A percentile compares a stretch with the other conserved stretches of the same genome.
These are phyloP conservation scores for Micromussa lordhowensis DNA, from an alignment of 92 coral and sea anemone genomes.

Conservation along the genomic window DNA sequence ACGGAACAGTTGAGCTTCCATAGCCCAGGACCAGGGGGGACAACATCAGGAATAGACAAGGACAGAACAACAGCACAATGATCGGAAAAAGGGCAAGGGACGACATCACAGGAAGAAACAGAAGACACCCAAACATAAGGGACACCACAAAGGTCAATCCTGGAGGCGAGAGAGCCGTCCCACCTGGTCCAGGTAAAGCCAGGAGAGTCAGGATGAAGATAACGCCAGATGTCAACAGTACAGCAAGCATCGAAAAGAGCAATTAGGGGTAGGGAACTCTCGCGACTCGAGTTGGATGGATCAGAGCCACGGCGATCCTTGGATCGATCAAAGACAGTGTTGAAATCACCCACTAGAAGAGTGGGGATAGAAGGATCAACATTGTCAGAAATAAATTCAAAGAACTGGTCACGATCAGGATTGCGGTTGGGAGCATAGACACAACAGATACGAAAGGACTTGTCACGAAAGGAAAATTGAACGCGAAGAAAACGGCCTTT, in stretches of 20 bases:
- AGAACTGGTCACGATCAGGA: slow-evolving; percentile 30
- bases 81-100: slow-evolving; percentile 30
- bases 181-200: slow-evolving; percentile 42
- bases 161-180: slow-evolving; percentile 39
- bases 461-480: neutral
- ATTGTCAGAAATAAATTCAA: neutral
- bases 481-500: too few relatives aligned
- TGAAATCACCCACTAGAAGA: slow-evolving; percentile 1
- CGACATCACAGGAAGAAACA: neutral
- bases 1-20: slow-evolving; percentile 12
- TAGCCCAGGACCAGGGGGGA: slow-evolving; percentile 22
- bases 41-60: neutral
- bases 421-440: slow-evolving; percentile 27
- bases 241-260: neutral
- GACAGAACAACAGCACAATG: neutral
- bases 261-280: neutral
- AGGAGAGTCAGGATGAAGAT: neutral
- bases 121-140: slow-evolving; percentile 16
- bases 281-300: neutral
- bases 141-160: slow-evolving; percentile 46
- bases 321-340: neutral
- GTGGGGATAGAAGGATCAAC: neutral
- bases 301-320: neutral
- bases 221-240: slow-evolving; percentile 39
- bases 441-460: neutral